Base-by-base conservation (phyloP, 2,113 vertebrate species). In the Podocnemis expansa region DNA sequence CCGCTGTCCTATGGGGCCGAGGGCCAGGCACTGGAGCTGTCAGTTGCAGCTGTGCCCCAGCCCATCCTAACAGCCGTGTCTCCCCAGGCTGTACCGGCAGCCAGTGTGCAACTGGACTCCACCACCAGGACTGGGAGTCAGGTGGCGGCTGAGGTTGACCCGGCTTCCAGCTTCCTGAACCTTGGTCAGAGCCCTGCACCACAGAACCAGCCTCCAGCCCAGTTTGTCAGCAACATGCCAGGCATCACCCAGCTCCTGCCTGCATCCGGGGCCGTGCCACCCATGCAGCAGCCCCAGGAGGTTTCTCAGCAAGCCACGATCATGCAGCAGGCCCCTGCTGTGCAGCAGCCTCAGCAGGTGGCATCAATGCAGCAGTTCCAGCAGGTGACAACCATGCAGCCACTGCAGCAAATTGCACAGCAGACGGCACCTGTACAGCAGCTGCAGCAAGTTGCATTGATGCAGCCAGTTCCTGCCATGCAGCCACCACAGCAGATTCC, bases 1-100 rank as follows among this genome's bases (percentile, higher is more conserved):
- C 89, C 98, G n/a, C 95, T 98, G 95, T 92, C 96, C 91, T 98
- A 98, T 92, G 94, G 95, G 94, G 91, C 92, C 95, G 98, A 98
- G 91, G 85, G 96, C 87, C 98, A 98, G 92, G 76, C 47, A 54
- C 90, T 92, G 90, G 82, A 95, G 84, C 87, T 92, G n/a, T 92
- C 93, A 41, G 22, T 91, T 84, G 89, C 56, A 93, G 49, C 84
- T 76, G 79, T 90, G 89, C 95, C 80, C 96, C 97, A 94, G 93
- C 96, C 83, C 97, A 95, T 93, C 63, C 82, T 96, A 80, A 88
- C 86, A 82, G 63, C 79, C 38, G 45, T 97, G 80, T 97, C 88
- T 75, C 85, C 91, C 67, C 92, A 95, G 84, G 95, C 58, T 43
- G 80, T 95, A 49, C 22, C 78, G 43, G 60, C 63, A 58, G 43